phyloP scores from a whole-genome alignment of 2,888 invertebrate species.

The Cataglyphis livida region DNA sequence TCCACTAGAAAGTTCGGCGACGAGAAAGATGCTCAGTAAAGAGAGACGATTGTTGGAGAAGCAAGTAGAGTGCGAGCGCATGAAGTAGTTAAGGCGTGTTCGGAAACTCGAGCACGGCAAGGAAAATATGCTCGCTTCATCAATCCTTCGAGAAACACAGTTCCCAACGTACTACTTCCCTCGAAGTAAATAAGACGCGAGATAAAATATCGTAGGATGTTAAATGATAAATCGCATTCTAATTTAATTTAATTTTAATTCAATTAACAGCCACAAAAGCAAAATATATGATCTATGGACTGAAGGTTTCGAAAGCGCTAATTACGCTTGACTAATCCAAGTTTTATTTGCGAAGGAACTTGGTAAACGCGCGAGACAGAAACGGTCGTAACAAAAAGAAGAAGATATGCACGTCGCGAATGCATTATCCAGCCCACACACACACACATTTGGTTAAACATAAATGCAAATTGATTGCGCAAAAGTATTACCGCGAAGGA shows the following conservation, averaged over 20 bases:
- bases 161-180: not conserved
- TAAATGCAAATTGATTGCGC: constrained; percentile 69
- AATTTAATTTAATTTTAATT: not conserved
- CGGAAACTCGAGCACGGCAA: not conserved
- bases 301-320: not conserved
- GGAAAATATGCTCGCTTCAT: not conserved
- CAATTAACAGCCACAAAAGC: not conserved
- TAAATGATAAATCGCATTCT: not conserved
- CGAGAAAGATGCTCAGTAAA: constrained; percentile 14
- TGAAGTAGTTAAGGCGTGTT: not conserved
- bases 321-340: not conserved
- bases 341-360: not conserved
- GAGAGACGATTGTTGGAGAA: constrained; percentile 7
- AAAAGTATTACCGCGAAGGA: constrained; percentile 61
- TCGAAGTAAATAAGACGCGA: not conserved
- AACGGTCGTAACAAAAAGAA: constrained; percentile 5
- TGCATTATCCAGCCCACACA: constrained; percentile 21
- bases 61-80: not conserved
- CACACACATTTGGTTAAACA: not conserved
- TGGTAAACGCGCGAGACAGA: not conserved
- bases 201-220: not conserved
- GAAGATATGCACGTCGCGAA: constrained; percentile 23
- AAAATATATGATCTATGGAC: not conserved
- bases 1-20: constrained; percentile 52
- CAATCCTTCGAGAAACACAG: not conserved